Percentiles rank a stretch among this genome's conserved stretches.
Conservation (phyloP, 2,888 invertebrate species). For the Morpho helenor region DNA sequence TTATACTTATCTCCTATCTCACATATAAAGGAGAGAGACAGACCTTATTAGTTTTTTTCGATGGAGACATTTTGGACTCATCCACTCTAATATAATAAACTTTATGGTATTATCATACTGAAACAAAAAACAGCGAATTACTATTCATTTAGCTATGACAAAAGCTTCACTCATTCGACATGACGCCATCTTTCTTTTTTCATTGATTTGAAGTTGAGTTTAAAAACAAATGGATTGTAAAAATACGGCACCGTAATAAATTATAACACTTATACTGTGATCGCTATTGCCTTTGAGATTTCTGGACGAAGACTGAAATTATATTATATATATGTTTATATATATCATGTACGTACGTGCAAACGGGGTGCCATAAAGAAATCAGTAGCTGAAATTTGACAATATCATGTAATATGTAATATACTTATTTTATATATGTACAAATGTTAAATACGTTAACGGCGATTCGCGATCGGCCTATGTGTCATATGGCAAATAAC, state of each 20-base stretch:
- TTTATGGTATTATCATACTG: too few relatives aligned
- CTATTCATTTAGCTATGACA: too few relatives aligned
- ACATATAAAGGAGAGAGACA: too few relatives aligned
- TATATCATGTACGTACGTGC: slow-evolving; percentile 46
- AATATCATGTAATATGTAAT: slow-evolving; percentile 27
- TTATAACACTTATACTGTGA: slow-evolving; percentile 53
- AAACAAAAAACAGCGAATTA: too few relatives aligned
- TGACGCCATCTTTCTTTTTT: background rate
- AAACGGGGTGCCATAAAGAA: slow-evolving; percentile 69
- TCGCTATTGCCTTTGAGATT: slow-evolving; percentile 73
- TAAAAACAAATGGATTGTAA: background rate
- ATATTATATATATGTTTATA: slow-evolving; percentile 37
- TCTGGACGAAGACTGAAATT: slow-evolving; percentile 73
- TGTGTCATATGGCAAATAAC: slow-evolving; percentile 24
- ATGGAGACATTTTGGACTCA: too few relatives aligned
- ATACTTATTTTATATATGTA: slow-evolving; percentile 35
- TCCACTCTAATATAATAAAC: too few relatives aligned
- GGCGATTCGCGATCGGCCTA: slow-evolving; percentile 41
- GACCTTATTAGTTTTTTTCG: too few relatives aligned
- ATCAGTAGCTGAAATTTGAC: slow-evolving; percentile 34
- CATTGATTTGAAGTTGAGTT: too few relatives aligned
- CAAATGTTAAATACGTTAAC: slow-evolving; percentile 26
- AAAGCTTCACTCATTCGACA: too few relatives aligned
- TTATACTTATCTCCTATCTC: too few relatives aligned
- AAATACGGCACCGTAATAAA: slow-evolving; percentile 21